Evolutionary conservation across 2,113 vertebrate species (phyloP).

Genomic region (Oplegnathus fasciatus): DNA sequence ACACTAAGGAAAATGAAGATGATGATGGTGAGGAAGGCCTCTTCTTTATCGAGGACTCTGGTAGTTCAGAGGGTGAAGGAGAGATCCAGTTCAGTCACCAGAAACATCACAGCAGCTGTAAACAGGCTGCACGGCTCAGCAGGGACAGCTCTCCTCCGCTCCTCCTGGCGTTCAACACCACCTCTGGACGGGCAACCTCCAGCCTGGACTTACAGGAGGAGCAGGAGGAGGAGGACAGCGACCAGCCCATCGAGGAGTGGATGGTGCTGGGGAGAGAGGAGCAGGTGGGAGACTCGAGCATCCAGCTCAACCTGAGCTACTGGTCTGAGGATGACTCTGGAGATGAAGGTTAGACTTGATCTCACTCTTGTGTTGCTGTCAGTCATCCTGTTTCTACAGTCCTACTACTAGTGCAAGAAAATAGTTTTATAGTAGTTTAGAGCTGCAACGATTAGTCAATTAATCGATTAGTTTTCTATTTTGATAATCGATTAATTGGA

Average conservation of each 20-base stretch:
- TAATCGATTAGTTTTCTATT: too few species aligned
- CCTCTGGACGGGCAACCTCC: constrained; percentile 23
- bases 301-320: constrained; percentile 76
- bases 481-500: too few species aligned
- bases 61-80: constrained; percentile 51
- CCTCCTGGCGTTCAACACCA: constrained; percentile 63
- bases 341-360: constrained; percentile 54
- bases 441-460: too few species aligned
- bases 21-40: neutral
- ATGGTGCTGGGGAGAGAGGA: constrained; percentile 76
- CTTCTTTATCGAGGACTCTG: constrained; percentile 43
- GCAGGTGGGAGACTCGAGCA: constrained; percentile 68
- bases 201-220: neutral
- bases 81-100: neutral
- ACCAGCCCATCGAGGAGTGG: constrained; percentile 75
- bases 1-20: neutral
- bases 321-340: constrained; percentile 54
- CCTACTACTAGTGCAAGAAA: neutral
- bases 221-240: constrained; percentile 37
- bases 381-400: neutral
- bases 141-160: constrained; percentile 61
- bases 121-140: neutral
- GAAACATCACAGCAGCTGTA: neutral
- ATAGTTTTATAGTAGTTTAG: too few species aligned
- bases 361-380: neutral